Evolutionary conservation across 2,113 vertebrate species (phyloP).

Genomic region (Melospiza melodia): DNA sequence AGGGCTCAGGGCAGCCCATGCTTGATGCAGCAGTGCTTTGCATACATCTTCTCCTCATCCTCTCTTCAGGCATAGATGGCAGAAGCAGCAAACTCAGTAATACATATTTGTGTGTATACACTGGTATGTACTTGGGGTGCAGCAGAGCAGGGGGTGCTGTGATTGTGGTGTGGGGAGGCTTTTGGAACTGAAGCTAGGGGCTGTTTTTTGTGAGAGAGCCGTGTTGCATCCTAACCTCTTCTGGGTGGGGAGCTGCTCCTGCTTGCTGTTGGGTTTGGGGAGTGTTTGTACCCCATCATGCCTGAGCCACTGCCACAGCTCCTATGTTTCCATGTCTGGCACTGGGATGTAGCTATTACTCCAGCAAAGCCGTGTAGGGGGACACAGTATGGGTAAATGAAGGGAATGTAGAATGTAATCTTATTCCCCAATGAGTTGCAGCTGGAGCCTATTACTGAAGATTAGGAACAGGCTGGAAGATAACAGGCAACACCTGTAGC

Average conservation of each 20-base stretch:
- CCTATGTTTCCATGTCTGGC: rapidly evolving
- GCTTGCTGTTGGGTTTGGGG: not conserved
- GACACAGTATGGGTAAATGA: too few relatives aligned
- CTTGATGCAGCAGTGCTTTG: not conserved
- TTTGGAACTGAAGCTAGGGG: not conserved
- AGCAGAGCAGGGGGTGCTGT: not conserved
- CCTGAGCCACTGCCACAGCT: rapidly evolving
- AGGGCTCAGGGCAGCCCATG: not conserved
- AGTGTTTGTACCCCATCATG: rapidly evolving
- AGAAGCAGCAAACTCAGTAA: not conserved
- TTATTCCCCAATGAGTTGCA: too few relatives aligned
- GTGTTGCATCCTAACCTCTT: not conserved
- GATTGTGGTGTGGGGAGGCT: not conserved
- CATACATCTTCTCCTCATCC: rapidly evolving
- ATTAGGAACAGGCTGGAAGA: too few relatives aligned
- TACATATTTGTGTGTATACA: rapidly evolving
- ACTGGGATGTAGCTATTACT: not conserved
- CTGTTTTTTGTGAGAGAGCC: not conserved
- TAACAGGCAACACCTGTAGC: too few relatives aligned
- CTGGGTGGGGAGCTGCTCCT: not conserved
- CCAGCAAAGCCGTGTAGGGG: not conserved
- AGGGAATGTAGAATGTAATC: too few relatives aligned
- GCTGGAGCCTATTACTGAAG: too few relatives aligned
- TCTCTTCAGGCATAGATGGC: not conserved
- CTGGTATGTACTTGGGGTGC: not conserved